Evolutionary conservation across 2,888 invertebrate genomes (phyloP).

Genomic region (Anthophora plumipes): DNA sequence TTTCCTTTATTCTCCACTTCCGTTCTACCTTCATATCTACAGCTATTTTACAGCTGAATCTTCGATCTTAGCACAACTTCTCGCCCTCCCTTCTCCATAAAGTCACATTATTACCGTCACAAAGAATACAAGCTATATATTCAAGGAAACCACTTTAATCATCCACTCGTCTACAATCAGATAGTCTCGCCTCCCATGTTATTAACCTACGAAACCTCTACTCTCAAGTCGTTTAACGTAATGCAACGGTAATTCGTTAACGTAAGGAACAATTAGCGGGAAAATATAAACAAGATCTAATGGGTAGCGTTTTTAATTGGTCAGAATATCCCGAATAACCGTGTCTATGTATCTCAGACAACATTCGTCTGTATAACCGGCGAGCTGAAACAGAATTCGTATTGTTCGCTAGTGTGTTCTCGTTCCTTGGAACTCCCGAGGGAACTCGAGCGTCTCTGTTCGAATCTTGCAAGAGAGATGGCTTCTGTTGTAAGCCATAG

Average conservation of each 20-base stretch:
- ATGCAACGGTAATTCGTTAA: conserved; percentile 23
- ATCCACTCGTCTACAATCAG: conserved; percentile 13
- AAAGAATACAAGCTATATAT: background rate
- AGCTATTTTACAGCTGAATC: no score
- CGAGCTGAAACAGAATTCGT: conserved; percentile 55
- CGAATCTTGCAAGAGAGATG: conserved; percentile 60
- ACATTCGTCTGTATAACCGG: background rate
- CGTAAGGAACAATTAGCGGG: conserved; percentile 47
- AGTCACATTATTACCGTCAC: background rate
- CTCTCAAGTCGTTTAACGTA: background rate
- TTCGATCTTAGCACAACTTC: no score
- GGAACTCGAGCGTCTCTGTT: conserved; percentile 45
- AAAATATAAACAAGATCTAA: background rate
- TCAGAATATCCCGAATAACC: no score
- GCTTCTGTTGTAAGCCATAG: conserved; percentile 24
- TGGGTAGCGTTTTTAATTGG: conserved; percentile 51
- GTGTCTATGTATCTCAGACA: background rate
- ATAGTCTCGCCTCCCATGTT: conserved; percentile 12
- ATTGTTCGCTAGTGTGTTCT: conserved; percentile 46
- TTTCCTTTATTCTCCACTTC: no score
- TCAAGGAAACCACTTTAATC: conserved; percentile 31
- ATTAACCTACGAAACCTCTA: conserved; percentile 1
- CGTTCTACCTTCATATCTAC: no score
- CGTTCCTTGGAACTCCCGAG: conserved; percentile 58
- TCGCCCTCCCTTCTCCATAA: no score